phyloP scores from a whole-genome alignment of 1,140 invertebrate genomes.

The Drosophila arawakana region DNA sequence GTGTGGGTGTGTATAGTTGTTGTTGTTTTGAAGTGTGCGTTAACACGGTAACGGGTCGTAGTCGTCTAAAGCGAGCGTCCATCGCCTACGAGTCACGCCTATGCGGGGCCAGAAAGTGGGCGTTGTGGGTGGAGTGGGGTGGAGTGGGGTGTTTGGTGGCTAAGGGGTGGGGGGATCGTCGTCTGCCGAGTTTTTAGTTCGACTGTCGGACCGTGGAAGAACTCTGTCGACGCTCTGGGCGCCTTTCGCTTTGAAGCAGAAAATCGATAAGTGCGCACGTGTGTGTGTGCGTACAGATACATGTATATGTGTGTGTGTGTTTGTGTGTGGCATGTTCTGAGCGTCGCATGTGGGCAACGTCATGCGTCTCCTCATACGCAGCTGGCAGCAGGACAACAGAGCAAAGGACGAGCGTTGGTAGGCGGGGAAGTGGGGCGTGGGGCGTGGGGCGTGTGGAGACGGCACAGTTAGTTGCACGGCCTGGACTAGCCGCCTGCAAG shows the following conservation, averaged over 20 bases:
- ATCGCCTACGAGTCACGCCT: slow-evolving; percentile 45
- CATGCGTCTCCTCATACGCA: slow-evolving; percentile 48
- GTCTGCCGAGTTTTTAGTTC: slow-evolving; percentile 18
- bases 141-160: background rate
- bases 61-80: slow-evolving; percentile 6
- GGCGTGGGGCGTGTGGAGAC: background rate
- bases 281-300: slow-evolving; percentile 12
- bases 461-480: slow-evolving; percentile 8
- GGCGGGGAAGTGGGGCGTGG: background rate
- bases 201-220: background rate
- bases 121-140: background rate
- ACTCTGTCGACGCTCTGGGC: slow-evolving; percentile 41
- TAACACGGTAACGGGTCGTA: slow-evolving; percentile 26
- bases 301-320: slow-evolving; percentile 16
- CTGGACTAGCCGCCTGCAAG: background rate
- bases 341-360: slow-evolving; percentile 54
- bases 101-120: background rate
- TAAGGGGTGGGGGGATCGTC: background rate
- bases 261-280: slow-evolving; percentile 48
- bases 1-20: slow-evolving; percentile 2
- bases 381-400: slow-evolving; percentile 23
- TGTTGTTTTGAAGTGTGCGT: slow-evolving; percentile 27
- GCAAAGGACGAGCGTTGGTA: background rate
- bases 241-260: slow-evolving; percentile 47
- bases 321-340: slow-evolving; percentile 41